Evolutionary conservation across 2,888 invertebrate genomes (phyloP).

Genomic region (Bombyx huttoni): DNA sequence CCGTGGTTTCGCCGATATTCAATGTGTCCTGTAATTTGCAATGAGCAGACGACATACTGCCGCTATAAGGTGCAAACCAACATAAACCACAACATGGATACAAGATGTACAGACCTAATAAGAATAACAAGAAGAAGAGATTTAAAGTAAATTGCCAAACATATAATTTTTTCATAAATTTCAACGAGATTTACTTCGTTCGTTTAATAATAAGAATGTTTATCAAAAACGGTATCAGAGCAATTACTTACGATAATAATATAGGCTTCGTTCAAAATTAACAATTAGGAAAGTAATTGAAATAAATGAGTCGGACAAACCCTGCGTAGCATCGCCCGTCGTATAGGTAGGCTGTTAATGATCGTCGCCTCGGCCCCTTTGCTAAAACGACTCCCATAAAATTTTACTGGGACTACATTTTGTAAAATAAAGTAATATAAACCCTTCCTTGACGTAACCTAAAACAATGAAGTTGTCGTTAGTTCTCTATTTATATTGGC

Average conservation of each 20-base stretch:
- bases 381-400: constrained; percentile 46
- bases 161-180: neutral
- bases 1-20: too few relatives aligned
- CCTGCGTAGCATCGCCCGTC: constrained; percentile 18
- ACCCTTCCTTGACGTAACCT: constrained; percentile 20
- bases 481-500: constrained; percentile 1
- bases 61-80: too few relatives aligned
- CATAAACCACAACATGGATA: too few relatives aligned
- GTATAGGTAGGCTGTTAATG: constrained; percentile 44
- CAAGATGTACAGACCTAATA: too few relatives aligned
- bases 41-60: too few relatives aligned
- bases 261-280: constrained; percentile 27
- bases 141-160: neutral
- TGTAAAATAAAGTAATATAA: constrained; percentile 48
- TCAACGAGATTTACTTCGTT: neutral
- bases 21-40: too few relatives aligned
- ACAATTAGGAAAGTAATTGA: constrained; percentile 44
- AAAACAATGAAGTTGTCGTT: constrained; percentile 2
- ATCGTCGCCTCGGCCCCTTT: constrained; percentile 26
- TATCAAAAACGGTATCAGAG: neutral
- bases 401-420: constrained; percentile 58
- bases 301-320: constrained; percentile 37
- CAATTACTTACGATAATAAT: constrained; percentile 14
- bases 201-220: neutral
- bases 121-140: neutral